Conservation (phyloP, 2,113 vertebrate genomes). For the Gnathonemus longibarbis region DNA sequence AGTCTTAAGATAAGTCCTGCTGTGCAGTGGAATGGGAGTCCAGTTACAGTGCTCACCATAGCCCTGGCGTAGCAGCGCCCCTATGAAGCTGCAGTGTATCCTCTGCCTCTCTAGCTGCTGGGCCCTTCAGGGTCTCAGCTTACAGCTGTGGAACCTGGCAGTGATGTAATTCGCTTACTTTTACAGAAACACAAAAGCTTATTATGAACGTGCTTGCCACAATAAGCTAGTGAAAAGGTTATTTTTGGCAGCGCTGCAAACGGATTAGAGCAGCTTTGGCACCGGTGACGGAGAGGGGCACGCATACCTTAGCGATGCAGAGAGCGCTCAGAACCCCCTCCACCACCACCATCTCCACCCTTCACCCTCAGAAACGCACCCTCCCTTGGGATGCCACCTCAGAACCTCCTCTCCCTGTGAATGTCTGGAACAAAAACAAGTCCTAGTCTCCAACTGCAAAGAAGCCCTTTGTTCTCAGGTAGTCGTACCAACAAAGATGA, state of each 20-base stretch:
- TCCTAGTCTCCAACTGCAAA: neutral
- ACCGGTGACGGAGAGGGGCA: neutral
- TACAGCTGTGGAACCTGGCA: constrained; percentile 16
- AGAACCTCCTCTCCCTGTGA: neutral
- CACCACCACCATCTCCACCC: neutral
- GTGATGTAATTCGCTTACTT: constrained; percentile 19
- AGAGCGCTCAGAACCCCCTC: neutral
- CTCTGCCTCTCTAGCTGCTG: neutral
- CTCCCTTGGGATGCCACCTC: neutral
- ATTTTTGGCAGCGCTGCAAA: constrained; percentile 20
- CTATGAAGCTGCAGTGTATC: neutral
- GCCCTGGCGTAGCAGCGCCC: neutral
- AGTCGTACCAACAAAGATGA: constrained; percentile 37
- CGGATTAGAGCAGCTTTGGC: constrained; percentile 24
- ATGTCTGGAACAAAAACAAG: neutral
- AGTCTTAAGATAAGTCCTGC: neutral
- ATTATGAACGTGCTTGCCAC: constrained; percentile 23
- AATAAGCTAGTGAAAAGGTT: constrained; percentile 17
- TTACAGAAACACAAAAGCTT: constrained; percentile 26
- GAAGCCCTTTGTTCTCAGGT: constrained; percentile 42
- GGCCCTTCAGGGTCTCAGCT: neutral
- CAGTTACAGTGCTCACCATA: neutral
- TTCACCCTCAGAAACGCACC: neutral
- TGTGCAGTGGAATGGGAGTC: neutral
- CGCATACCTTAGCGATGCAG: neutral